Percentiles rank a stretch among this genome's conserved stretches.
These are phyloP conservation scores for Chrysomela aeneicollis DNA, from an alignment of 2,888 invertebrate genomes.

Conservation along the genomic window DNA sequence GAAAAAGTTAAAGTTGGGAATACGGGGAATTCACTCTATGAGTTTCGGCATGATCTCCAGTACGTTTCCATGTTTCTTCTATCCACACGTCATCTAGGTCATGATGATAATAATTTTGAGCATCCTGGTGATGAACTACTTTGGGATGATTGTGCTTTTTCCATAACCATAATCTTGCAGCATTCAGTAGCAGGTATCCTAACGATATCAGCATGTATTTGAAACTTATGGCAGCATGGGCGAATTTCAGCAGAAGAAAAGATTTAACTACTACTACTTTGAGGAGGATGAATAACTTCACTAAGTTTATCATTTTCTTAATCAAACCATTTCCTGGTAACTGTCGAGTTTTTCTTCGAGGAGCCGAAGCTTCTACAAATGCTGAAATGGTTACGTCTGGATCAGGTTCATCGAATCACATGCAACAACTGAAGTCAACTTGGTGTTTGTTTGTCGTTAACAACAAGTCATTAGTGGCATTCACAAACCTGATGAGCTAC, in stretches of 20 bases:
- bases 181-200: conserved; percentile 72
- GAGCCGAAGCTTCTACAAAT: conserved; percentile 47
- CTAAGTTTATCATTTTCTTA: conserved; percentile 72
- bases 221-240: conserved; percentile 76
- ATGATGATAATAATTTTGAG: conserved; percentile 75
- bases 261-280: conserved; percentile 77
- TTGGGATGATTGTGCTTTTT: conserved; percentile 81
- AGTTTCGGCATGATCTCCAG: conserved; percentile 8
- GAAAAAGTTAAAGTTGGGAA: not conserved
- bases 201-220: conserved; percentile 81
- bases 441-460: not conserved
- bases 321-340: conserved; percentile 66
- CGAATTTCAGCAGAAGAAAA: conserved; percentile 72
- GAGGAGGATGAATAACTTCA: conserved; percentile 73
- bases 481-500: not conserved
- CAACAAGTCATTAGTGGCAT: not conserved
- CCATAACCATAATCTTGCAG: conserved; percentile 77
- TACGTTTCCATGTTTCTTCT: conserved; percentile 32
- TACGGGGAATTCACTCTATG: not conserved
- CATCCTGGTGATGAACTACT: conserved; percentile 79
- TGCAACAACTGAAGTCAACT: not conserved
- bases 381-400: not conserved
- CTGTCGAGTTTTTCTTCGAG: conserved; percentile 56
- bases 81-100: conserved; percentile 67
- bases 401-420: not conserved